Conservation (phyloP, 2,113 vertebrate genomes). For the Fulmarus glacialis region DNA sequence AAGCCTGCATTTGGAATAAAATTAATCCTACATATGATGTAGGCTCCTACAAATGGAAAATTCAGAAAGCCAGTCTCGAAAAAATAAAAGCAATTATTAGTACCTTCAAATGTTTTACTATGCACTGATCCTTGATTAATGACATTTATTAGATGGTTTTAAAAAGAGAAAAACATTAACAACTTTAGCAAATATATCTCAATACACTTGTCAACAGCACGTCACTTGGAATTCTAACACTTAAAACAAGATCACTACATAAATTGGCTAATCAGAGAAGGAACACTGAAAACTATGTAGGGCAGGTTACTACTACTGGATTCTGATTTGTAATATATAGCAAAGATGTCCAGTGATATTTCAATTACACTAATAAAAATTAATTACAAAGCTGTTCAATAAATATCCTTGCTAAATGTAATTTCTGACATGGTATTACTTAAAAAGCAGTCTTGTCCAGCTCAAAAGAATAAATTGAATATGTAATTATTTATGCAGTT, state of each 20-base stretch:
- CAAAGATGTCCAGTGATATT: not conserved
- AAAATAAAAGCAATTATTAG: not conserved
- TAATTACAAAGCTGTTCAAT: not conserved
- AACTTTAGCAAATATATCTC: not conserved
- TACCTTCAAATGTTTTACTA: not conserved
- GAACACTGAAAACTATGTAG: accelerated
- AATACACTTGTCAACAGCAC: not conserved
- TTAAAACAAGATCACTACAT: not conserved
- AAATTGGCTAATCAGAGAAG: not conserved
- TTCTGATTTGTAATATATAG: not conserved
- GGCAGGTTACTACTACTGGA: not conserved
- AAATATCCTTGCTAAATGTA: not conserved
- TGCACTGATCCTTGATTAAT: not conserved
- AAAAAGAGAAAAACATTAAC: not conserved
- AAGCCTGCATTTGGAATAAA: not conserved
- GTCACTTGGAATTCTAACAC: not conserved
- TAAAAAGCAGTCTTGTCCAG: not conserved
- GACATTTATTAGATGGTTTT: not conserved
- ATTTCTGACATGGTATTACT: not conserved
- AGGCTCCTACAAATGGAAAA: not conserved
- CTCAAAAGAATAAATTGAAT: not conserved
- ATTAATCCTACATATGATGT: not conserved
- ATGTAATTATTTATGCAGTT: not conserved
- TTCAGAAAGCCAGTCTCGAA: not conserved
- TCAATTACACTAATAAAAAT: not conserved